phyloP scores from a whole-genome alignment of 2,888 invertebrate species.

The Eretmocerus hayati region DNA sequence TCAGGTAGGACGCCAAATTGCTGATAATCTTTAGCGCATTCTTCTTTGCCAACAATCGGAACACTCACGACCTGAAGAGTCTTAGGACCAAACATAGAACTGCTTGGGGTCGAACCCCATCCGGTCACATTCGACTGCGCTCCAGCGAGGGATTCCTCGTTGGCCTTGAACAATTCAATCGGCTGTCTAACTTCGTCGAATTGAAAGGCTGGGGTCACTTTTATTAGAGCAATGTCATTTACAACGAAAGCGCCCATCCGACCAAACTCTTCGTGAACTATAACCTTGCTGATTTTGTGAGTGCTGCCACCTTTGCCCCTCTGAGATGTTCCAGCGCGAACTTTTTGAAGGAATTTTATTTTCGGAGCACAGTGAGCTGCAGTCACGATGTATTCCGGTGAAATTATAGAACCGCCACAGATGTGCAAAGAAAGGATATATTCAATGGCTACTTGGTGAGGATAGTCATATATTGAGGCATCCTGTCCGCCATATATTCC shows the following conservation, averaged over 20 bases:
- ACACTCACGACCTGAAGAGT: not conserved
- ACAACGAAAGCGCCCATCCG: too few relatives aligned
- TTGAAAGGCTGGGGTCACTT: not conserved
- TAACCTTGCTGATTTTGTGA: not conserved
- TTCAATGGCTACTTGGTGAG: not conserved
- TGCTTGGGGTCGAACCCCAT: not conserved
- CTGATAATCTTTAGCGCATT: not conserved
- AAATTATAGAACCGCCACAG: not conserved
- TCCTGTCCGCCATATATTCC: not conserved
- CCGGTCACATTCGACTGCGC: not conserved
- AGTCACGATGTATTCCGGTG: not conserved
- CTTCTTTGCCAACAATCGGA: not conserved
- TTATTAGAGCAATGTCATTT: not conserved
- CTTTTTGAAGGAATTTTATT: not conserved
- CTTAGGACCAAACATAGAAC: not conserved
- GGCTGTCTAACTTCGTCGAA: not conserved
- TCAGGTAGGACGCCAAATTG: not conserved
- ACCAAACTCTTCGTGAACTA: not conserved
- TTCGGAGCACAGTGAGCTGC: not conserved
- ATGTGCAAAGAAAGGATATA: not conserved
- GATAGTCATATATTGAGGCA: not conserved
- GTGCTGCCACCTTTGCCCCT: not conserved
- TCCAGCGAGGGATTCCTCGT: not conserved
- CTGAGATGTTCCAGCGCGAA: not conserved
- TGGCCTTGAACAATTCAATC: not conserved